Conservation (phyloP, 2,888 invertebrate species). For the Galeruca laticollis region DNA sequence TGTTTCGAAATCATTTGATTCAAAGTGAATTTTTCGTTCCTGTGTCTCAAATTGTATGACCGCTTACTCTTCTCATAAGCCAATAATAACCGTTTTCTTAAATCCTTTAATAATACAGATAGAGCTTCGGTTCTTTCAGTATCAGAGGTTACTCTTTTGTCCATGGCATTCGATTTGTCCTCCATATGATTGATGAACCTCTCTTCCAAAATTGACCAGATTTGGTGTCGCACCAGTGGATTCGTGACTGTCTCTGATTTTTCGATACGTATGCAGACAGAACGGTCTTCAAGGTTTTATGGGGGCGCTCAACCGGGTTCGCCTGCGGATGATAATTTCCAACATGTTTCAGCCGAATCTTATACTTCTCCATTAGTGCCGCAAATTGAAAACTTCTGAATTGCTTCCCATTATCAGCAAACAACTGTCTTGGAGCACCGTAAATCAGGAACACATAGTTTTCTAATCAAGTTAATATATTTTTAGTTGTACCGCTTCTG, state of each 20-base stretch:
- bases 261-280: background rate
- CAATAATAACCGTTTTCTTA: conserved; percentile 7
- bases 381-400: background rate
- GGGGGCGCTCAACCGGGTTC: background rate
- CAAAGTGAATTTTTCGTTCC: conserved; percentile 20
- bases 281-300: background rate
- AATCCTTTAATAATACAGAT: conserved; percentile 5
- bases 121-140: background rate
- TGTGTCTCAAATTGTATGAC: conserved; percentile 20
- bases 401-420: background rate
- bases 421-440: too few relatives aligned
- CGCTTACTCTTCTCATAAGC: conserved; percentile 10
- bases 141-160: background rate
- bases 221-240: conserved; percentile 1
- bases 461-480: too few relatives aligned
- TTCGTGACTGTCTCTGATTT: background rate
- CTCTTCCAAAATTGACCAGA: conserved; percentile 9
- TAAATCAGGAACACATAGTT: too few relatives aligned
- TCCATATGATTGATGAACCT: background rate
- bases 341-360: background rate
- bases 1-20: conserved; percentile 25
- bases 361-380: background rate
- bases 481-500: too few relatives aligned
- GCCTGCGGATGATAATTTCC: background rate
- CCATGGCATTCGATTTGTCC: background rate